phyloP scores from a whole-genome alignment of 1,140 invertebrate genomes.

The Bombus waltoni region DNA sequence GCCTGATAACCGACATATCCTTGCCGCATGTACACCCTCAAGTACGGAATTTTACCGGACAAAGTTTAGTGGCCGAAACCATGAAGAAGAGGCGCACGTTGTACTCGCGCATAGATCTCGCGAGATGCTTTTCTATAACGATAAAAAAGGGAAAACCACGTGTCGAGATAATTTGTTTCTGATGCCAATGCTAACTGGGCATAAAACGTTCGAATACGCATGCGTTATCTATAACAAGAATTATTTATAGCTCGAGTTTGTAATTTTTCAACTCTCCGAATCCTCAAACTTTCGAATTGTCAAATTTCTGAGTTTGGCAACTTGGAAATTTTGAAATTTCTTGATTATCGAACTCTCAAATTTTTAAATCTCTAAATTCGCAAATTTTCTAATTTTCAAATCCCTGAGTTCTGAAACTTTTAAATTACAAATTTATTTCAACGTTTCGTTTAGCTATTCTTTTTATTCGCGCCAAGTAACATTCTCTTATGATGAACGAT shows the following conservation, averaged over 20 bases:
- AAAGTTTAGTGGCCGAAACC: constrained; percentile 66
- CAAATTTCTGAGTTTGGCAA: background rate
- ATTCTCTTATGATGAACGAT: background rate
- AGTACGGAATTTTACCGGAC: constrained; percentile 67
- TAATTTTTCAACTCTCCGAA: background rate
- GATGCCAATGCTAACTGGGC: background rate
- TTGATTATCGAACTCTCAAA: no score
- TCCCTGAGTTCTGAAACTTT: background rate
- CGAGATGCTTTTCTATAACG: constrained; percentile 15
- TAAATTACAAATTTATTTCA: background rate
- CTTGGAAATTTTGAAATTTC: no score
- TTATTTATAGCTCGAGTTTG: background rate
- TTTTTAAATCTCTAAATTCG: background rate
- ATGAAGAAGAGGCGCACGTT: constrained; percentile 1
- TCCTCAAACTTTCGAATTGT: background rate
- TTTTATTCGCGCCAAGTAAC: no score
- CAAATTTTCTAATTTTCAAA: background rate
- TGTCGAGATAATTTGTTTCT: background rate
- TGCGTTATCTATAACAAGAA: background rate
- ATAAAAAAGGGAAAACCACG: background rate
- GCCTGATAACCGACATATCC: constrained; percentile 65
- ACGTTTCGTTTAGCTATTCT: no score
- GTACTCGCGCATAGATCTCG: constrained; percentile 8
- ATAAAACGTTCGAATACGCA: background rate
- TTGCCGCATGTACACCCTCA: constrained; percentile 43